Conservation (phyloP, 92 coral and sea anemone genomes). For the Heteractis magnifica region DNA sequence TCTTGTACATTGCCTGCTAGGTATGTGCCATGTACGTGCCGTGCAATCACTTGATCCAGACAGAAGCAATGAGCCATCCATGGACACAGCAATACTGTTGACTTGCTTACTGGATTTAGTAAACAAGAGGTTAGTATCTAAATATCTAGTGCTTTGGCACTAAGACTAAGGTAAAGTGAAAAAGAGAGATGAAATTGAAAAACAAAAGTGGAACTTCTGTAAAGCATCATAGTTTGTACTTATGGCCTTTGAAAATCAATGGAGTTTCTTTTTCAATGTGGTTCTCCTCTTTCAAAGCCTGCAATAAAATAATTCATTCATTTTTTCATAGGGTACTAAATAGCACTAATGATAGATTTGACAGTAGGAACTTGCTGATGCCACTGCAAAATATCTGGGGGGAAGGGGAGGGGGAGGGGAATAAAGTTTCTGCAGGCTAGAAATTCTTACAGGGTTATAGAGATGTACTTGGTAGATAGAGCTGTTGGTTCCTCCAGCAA, state of each 20-base stretch:
- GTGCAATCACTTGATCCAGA: constrained; percentile 89
- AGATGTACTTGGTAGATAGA: constrained; percentile 71
- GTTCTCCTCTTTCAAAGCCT: constrained; percentile 61
- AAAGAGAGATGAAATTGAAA: not conserved
- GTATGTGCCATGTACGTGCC: constrained; percentile 89
- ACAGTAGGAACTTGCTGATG: no score
- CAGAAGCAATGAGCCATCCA: constrained; percentile 75
- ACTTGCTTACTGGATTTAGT: constrained; percentile 62
- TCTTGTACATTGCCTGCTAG: constrained; percentile 84
- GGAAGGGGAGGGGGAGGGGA: no score
- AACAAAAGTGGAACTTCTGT: no score
- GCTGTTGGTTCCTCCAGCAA: constrained; percentile 86
- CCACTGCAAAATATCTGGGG: no score
- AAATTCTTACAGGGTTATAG: constrained; percentile 62
- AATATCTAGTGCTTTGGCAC: not conserved
- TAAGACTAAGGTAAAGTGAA: not conserved
- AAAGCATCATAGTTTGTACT: constrained; percentile 20
- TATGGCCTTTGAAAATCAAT: constrained; percentile 64
- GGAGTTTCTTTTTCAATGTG: constrained; percentile 59
- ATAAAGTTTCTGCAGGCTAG: no score
- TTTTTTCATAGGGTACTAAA: no score
- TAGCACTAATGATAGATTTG: no score
- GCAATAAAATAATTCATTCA: not conserved
- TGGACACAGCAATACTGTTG: constrained; percentile 71
- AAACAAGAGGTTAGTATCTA: not conserved